Percentiles rank a stretch among this genome's conserved stretches.
Evolutionary conservation across 2,113 vertebrate species (phyloP).

Genomic region (Pseudorhombus dupliciocellatus): DNA sequence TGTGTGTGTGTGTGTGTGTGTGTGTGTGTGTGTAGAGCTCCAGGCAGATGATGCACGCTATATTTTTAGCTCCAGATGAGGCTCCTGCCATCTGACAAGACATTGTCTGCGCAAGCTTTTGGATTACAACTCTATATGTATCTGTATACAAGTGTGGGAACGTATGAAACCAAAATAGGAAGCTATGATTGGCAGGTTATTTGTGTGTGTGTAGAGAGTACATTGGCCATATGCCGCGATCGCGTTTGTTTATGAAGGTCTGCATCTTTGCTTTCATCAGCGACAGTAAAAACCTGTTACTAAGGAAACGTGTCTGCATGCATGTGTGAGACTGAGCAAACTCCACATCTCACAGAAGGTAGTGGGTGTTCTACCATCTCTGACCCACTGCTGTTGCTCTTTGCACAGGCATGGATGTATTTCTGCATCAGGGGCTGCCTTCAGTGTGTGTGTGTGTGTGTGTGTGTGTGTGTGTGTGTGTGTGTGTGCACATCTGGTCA

Average conservation of each 20-base stretch:
- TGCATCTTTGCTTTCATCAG: constrained; percentile 43
- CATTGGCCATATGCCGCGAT: constrained; percentile 37
- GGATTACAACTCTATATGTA: not conserved
- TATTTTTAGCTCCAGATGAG: constrained; percentile 59
- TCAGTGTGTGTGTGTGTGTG: not conserved
- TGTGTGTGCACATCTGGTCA: constrained; percentile 45
- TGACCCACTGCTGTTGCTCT: constrained; percentile 47
- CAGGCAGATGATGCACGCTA: constrained; percentile 33
- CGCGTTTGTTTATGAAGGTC: constrained; percentile 46
- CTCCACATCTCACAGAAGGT: constrained; percentile 33
- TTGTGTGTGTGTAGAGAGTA: not conserved
- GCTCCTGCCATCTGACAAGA: constrained; percentile 49
- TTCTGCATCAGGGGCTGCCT: constrained; percentile 25
- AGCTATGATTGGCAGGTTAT: constrained; percentile 23
- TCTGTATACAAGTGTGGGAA: not conserved
- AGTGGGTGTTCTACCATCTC: constrained; percentile 4
- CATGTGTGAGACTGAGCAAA: constrained; percentile 21
- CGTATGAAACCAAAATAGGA: constrained; percentile 20
- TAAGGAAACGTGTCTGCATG: constrained; percentile 63
- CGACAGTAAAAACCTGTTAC: constrained; percentile 57
- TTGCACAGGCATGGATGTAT: constrained; percentile 41
- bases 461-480: not conserved
- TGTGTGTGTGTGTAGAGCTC: constrained; percentile 10
- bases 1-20: constrained; percentile 24
- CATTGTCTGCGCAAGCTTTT: constrained; percentile 19